phyloP scores from a whole-genome alignment of 1,140 invertebrate species.

The Leptinotarsa undecemlineata region DNA sequence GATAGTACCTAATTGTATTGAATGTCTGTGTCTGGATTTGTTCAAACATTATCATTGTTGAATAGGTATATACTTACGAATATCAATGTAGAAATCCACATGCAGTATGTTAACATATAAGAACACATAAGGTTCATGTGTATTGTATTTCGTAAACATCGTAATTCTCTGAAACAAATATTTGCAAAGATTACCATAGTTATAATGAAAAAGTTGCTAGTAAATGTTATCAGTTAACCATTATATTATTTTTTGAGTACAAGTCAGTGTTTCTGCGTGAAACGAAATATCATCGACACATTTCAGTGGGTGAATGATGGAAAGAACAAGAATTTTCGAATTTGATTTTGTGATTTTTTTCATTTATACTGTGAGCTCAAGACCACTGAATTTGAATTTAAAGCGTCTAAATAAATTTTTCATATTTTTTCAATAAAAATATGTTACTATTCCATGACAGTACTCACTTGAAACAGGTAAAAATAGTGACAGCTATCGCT shows the following conservation, averaged over 20 bases:
- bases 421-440: too few species aligned
- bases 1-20: too few species aligned
- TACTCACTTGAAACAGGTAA: conserved; percentile 83
- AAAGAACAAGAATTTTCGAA: neutral
- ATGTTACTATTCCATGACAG: too few species aligned
- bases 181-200: neutral
- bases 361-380: too few species aligned
- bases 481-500: conserved; percentile 73
- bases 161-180: conserved; percentile 78
- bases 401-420: too few species aligned
- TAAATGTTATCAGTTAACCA: neutral
- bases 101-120: conserved; percentile 52
- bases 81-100: conserved; percentile 45
- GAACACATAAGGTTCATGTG: conserved; percentile 88
- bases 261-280: neutral
- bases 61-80: conserved; percentile 34
- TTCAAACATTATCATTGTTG: too few species aligned
- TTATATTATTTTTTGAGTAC: neutral
- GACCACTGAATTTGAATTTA: too few species aligned
- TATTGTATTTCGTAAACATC: conserved; percentile 89
- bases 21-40: too few species aligned
- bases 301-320: neutral
- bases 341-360: neutral
- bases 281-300: neutral
- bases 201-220: neutral